These are phyloP conservation scores for Oophaga sylvatica DNA, from an alignment of 2,797 vertebrate genomes.

Conservation along the genomic window DNA sequence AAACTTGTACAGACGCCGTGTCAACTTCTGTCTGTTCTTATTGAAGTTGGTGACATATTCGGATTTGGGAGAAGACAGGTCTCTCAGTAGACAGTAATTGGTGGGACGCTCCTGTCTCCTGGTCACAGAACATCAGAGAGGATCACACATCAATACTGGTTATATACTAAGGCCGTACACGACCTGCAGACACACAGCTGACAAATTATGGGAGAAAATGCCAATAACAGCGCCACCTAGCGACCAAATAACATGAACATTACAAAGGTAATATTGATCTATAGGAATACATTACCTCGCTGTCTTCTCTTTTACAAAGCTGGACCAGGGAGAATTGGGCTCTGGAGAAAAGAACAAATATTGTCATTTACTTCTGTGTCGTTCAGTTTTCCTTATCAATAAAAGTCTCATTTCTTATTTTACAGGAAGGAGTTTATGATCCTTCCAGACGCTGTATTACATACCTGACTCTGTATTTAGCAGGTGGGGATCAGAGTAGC, in stretches of 20 bases:
- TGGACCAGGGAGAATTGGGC: background rate
- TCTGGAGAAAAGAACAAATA: background rate
- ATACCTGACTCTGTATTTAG: background rate
- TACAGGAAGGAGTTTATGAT: background rate
- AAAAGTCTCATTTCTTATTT: background rate
- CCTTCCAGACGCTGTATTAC: background rate
- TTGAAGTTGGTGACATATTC: background rate
- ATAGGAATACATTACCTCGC: background rate
- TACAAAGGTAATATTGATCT: background rate
- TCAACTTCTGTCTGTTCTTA: background rate
- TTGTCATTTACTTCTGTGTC: background rate
- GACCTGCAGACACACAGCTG: background rate
- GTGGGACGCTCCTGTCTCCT: background rate
- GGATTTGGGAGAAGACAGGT: background rate
- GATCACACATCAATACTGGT: too few relatives aligned
- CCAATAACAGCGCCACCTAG: background rate
- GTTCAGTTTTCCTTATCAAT: background rate
- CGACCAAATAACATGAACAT: background rate
- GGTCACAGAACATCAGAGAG: background rate
- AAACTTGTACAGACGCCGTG: background rate
- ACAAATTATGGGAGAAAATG: background rate
- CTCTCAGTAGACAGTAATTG: background rate
- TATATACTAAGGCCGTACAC: background rate
- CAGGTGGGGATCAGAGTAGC: background rate
- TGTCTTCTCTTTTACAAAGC: background rate